These are phyloP conservation scores for Rhimphoctona megacephalus DNA, from an alignment of 2,888 invertebrate species.

Conservation along the genomic window DNA sequence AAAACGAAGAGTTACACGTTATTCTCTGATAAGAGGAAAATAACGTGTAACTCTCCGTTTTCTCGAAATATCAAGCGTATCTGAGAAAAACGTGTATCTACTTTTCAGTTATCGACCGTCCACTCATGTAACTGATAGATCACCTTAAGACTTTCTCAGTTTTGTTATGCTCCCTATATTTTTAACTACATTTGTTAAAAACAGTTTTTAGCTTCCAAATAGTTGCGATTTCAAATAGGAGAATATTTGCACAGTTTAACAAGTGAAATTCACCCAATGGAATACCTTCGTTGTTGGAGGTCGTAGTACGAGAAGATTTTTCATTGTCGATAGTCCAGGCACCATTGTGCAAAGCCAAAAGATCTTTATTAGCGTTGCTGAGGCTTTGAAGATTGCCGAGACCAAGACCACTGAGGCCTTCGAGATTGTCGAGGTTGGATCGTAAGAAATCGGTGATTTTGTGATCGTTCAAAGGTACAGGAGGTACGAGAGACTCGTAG, in stretches of 20 bases:
- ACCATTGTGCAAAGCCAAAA: slow-evolving; percentile 89
- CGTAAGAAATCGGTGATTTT: slow-evolving; percentile 90
- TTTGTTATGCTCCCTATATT: too few species aligned
- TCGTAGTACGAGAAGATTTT: slow-evolving; percentile 79
- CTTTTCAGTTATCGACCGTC: too few species aligned
- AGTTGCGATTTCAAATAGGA: background rate
- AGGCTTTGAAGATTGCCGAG: slow-evolving; percentile 80
- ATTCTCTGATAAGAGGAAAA: too few species aligned
- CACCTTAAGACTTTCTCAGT: too few species aligned
- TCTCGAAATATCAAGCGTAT: too few species aligned
- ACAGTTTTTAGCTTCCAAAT: background rate
- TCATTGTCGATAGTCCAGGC: slow-evolving; percentile 86
- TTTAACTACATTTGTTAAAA: too few species aligned
- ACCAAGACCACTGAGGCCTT: slow-evolving; percentile 86
- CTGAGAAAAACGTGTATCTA: too few species aligned
- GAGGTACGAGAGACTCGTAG: slow-evolving; percentile 83
- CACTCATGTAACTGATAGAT: too few species aligned
- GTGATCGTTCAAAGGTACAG: slow-evolving; percentile 86
- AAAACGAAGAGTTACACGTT: too few species aligned
- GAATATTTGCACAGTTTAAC: background rate
- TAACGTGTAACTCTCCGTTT: too few species aligned
- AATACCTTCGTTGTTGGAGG: slow-evolving; percentile 83
- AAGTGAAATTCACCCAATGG: background rate
- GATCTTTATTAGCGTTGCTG: slow-evolving; percentile 86
- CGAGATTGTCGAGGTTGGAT: slow-evolving; percentile 90